Conservation (phyloP, 1,140 invertebrate genomes). For the Thaumetopoea pityocampa region DNA sequence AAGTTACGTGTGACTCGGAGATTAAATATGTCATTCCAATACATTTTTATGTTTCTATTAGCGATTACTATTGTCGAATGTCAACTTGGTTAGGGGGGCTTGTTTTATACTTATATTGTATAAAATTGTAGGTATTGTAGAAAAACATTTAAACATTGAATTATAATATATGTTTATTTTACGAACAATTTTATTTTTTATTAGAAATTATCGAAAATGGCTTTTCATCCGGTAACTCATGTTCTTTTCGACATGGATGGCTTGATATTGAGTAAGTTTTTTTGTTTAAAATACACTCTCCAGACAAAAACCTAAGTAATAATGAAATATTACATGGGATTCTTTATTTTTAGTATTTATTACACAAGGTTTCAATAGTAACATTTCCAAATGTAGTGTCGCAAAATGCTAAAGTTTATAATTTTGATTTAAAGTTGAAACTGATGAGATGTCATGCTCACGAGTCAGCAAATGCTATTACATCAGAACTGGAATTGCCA, state of each 20-base stretch:
- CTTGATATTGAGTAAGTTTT: slow-evolving; percentile 56
- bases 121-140: too few species aligned
- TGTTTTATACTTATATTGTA: too few species aligned
- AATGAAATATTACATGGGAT: neutral
- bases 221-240: slow-evolving; percentile 49
- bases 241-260: slow-evolving; percentile 74
- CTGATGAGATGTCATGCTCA: slow-evolving; percentile 84
- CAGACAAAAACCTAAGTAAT: neutral
- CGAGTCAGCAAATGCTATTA: slow-evolving; percentile 78
- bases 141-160: too few species aligned
- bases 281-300: neutral
- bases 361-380: slow-evolving; percentile 85
- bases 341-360: slow-evolving; percentile 73
- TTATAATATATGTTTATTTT: too few species aligned
- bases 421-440: slow-evolving; percentile 84
- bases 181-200: too few species aligned
- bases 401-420: slow-evolving; percentile 84
- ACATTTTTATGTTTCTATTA: too few species aligned
- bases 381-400: slow-evolving; percentile 82
- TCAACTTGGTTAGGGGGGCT: too few species aligned
- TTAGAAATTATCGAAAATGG: slow-evolving; percentile 18
- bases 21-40: too few species aligned
- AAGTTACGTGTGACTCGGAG: too few species aligned
- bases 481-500: slow-evolving; percentile 82
- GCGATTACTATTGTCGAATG: too few species aligned